Evolutionary conservation across 2,888 invertebrate species (phyloP), one percentile per base, ranked within the genome.

Genomic region (Cataglyphis cursor): DNA sequence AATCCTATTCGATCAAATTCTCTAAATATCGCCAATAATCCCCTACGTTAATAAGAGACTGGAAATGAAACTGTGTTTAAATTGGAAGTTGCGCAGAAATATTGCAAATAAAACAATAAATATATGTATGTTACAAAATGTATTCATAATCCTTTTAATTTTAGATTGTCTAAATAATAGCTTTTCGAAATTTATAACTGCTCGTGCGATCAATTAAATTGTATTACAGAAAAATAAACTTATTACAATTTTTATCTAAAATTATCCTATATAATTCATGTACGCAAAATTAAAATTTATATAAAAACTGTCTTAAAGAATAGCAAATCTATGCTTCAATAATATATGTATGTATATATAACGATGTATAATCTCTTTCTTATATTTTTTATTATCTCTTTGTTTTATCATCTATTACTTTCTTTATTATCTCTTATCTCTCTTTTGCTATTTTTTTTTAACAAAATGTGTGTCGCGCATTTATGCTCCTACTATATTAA

Each of bases 71-170:
- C 31, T 65, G 62, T 44, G 41, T 21, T 18, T 48, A n/a, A 3
- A 21, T 24, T 62, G 21, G 41, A 82, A 82, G 70, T 68, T 66
- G n/a, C 12, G 2, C n/a, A 57, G 41, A 78, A 70, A 78, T 44
- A 6, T 57, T 10, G 21, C 21, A 12, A 28, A 28, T 28, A 28
- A 24, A 28, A 28, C 9, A 5, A 44, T 8, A 74, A 15, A 9
- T 18, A n/a, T 8, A 21, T 15, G 12, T 4, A 18, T 4, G 4
- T 12, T 15, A 24, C 12, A 12, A n/a, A 44, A 8, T 31, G 10
- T 1, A 21, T 21, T 28, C 18, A 61, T 3, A 31, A 5, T n/a
- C 12, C 31, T 73, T 9, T 59, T 61, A 61, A 59, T 73, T 61
- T 15, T 61, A 18, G 3, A 9, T 18, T 38, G 44, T 44, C 12